Base-by-base conservation (phyloP, 2,113 vertebrate genomes). In the Paramisgurnus dabryanus region DNA sequence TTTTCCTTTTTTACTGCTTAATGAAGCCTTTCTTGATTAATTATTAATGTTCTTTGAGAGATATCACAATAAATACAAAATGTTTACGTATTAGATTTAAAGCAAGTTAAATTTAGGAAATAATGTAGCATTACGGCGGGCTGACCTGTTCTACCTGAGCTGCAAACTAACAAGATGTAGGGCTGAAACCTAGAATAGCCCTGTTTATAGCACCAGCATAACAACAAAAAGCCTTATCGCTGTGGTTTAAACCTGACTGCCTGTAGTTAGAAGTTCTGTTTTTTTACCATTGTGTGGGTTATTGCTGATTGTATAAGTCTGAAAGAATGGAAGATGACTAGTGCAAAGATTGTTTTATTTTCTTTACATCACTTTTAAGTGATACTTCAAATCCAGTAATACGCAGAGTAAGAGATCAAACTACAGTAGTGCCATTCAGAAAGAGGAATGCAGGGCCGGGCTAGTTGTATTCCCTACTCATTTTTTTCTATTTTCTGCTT, bases 281-380 rank as follows among this genome's bases (percentile, higher is more conserved):
- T 71, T 88, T 87, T 86, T 80, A 86, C 90, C 91, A 22, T 50
- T 34, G 68, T 41, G 7, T 68, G 43, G 15, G 47, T 15, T 10
- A 34, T 61, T 18, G 34, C 39, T 27, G 6, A 69, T 84, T 65
- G 18, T 69, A 66, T 69, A 49, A 47, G 66, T 60, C 9, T 75
- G 39, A 47, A 70, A 43, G 57, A 70, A 43, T 34, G 55, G 49
- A 40, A 5, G 8, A 57, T 67, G 15, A 18, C 27, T 39, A 45
- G 34, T 67, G 61, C 39, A 71, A 47, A 76, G 49, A 10, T 13
- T 5, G 11, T 41, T 40, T 74, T 41, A 57, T 58, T 12, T 22
- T 22, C 12, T 61, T 75, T 61, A 49, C 5, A 41, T 47, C 0
- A 45, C 57, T 27, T 74, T 18, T 15, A 49, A 12, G 43, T 7